These are phyloP conservation scores for Amphibalanus amphitrite DNA, from an alignment of 1,140 invertebrate genomes.

Conservation along the genomic window DNA sequence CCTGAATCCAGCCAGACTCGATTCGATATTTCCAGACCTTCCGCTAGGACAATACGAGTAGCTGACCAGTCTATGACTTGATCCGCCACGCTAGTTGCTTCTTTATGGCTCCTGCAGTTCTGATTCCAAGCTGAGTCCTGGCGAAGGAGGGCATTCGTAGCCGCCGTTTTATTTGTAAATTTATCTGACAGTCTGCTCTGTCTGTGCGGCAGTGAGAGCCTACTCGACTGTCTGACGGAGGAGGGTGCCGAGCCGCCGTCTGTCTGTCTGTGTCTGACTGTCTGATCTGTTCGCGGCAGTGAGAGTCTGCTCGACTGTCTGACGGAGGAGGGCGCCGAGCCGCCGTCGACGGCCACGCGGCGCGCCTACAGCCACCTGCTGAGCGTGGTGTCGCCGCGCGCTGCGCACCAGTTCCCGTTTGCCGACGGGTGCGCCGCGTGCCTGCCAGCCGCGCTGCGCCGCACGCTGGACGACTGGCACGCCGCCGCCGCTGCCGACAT, in stretches of 20 bases:
- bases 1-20: no score
- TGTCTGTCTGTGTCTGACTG: no score
- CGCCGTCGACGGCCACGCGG: background rate
- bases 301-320: background rate
- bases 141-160: no score
- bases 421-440: slow-evolving; percentile 24
- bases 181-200: no score
- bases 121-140: no score
- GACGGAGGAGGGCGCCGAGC: background rate
- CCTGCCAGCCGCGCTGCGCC: slow-evolving; percentile 37
- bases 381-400: background rate
- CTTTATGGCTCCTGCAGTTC: no score
- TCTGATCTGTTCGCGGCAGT: background rate
- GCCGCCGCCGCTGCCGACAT: slow-evolving; percentile 32
- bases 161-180: no score
- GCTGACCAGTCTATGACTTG: no score
- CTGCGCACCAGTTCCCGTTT: background rate
- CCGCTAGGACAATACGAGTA: no score
- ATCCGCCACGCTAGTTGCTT: no score
- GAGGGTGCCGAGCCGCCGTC: no score
- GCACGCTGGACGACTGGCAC: slow-evolving; percentile 46
- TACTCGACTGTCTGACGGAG: background rate
- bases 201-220: background rate
- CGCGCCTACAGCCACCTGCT: background rate
- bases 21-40: no score